Conservation (phyloP, 2,888 invertebrate genomes). For the Nebria salina region DNA sequence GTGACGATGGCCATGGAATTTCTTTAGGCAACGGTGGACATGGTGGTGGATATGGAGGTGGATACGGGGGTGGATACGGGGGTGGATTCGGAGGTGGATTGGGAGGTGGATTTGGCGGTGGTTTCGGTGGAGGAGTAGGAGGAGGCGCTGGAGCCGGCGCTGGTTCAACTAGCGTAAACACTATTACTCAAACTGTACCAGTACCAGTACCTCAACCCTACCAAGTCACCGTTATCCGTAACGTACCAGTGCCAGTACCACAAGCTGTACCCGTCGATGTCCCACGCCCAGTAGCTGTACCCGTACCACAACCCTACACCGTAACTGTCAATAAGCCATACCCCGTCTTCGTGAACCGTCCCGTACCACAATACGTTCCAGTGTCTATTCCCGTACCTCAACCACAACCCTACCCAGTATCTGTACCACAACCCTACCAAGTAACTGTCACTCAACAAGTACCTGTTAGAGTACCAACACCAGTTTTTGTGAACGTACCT, state of each 20-base stretch:
- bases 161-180: slow-evolving; percentile 36
- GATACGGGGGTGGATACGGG: slow-evolving; percentile 7
- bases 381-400: slow-evolving; percentile 23
- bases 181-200: slow-evolving; percentile 27
- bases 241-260: slow-evolving; percentile 34
- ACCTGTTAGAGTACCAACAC: slow-evolving; percentile 38
- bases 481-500: slow-evolving; percentile 36
- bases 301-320: slow-evolving; percentile 33
- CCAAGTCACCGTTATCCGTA: slow-evolving; percentile 32
- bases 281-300: slow-evolving; percentile 34
- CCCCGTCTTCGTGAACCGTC: slow-evolving; percentile 31
- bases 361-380: slow-evolving; percentile 28
- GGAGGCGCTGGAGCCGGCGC: slow-evolving; percentile 30
- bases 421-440: slow-evolving; percentile 41
- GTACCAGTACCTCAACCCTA: slow-evolving; percentile 42
- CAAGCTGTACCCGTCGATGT: slow-evolving; percentile 26
- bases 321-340: slow-evolving; percentile 33
- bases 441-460: slow-evolving; percentile 38
- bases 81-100: slow-evolving; percentile 19
- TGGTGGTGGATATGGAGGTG: slow-evolving; percentile 32
- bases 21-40: slow-evolving; percentile 6
- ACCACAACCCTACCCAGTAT: slow-evolving; percentile 26
- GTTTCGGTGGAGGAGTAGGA: too few species aligned
- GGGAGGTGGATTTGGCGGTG: not conserved
- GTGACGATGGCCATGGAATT: not conserved